phyloP scores from a whole-genome alignment of 92 coral and sea anemone species.

The Parazoanthus darwini region DNA sequence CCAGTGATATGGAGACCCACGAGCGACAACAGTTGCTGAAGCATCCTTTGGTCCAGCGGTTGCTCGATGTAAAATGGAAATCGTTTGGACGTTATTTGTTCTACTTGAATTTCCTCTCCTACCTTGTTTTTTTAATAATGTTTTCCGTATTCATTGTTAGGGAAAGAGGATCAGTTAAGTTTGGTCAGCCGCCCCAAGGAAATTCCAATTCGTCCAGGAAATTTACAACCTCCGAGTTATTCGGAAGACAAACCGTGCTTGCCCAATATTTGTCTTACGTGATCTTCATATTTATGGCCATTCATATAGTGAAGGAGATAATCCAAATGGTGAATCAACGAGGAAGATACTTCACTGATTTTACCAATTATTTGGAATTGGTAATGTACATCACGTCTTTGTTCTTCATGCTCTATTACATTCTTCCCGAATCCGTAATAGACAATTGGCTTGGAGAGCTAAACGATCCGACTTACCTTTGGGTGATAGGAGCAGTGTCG shows the following conservation, averaged over 20 bases:
- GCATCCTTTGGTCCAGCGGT: conserved; percentile 79
- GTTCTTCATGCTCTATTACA: conserved; percentile 71
- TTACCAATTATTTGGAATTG: conserved; percentile 66
- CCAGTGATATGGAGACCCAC: conserved; percentile 68
- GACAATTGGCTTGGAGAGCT: conserved; percentile 49
- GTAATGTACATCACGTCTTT: conserved; percentile 51
- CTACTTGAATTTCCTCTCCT: conserved; percentile 62
- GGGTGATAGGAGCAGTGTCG: conserved; percentile 73
- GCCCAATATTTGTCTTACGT: conserved; percentile 9
- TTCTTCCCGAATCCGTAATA: conserved; percentile 27
- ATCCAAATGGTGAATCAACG: conserved; percentile 70
- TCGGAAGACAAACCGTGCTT: neutral
- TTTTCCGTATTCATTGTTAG: conserved; percentile 60
- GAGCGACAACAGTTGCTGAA: conserved; percentile 70
- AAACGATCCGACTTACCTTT: conserved; percentile 57
- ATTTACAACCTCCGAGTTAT: neutral
- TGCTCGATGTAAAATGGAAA: conserved; percentile 78
- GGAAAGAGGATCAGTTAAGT: conserved; percentile 49
- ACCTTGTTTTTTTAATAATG: conserved; percentile 54
- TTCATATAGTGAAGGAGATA: conserved; percentile 70
- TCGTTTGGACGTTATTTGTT: conserved; percentile 70
- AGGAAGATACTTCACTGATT: conserved; percentile 60
- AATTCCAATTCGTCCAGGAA: neutral
- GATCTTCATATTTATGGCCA: conserved; percentile 50
- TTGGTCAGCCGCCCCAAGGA: neutral